Base-by-base conservation (phyloP, 2,113 vertebrate genomes). In the Marmota monax region DNA sequence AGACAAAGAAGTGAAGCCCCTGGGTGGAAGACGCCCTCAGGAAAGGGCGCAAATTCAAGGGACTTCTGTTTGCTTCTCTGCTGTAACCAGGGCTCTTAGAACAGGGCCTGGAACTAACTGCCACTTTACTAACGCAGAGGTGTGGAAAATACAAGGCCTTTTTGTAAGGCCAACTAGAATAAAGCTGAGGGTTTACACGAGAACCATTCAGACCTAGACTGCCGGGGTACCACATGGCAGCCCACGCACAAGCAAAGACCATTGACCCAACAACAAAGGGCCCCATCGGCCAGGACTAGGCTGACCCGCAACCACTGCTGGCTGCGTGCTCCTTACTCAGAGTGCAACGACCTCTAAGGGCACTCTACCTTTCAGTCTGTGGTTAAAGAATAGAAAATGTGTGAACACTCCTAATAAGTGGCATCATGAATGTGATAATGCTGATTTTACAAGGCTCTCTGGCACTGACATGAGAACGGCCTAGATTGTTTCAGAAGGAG, bases 391-490 rank as follows among this genome's bases (percentile, higher is more conserved):
- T 16, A 58, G 53, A 34, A 85, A 89, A 69, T 37, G 48, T 42
- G 72, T 76, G 63, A 48, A 96, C 88, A 20, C 77, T 80, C 67
- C 32, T 95, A 32, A 53, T 67, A 86, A 74, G 34, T 87, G 74
- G 27, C 27, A 74, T 23, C 72, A 76, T 73, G 39, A 82, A 74
- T 45, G 61, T 56, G 32, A 56, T 2, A 88, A 39, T 45, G 17
- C 29, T 61, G 39, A 91, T 79, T 85, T 95, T 42, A 85, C 17
- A 89, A 91, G 45, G 87, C 37, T 97, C 77, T 91, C 56, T 85
- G 27, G n/a, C 42, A 69, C 0, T 87, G 27, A 32, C 63, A 86
- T 42, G 76, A 87, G 27, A 9, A 73, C 45, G n/a, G 58, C 32
- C 67, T 65, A 63, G 13, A 53, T 63, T 37, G 56, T 56, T 32